Evolutionary conservation across 2,797 vertebrate genomes (phyloP).

Genomic region (Gymnoscopelus braueri): DNA sequence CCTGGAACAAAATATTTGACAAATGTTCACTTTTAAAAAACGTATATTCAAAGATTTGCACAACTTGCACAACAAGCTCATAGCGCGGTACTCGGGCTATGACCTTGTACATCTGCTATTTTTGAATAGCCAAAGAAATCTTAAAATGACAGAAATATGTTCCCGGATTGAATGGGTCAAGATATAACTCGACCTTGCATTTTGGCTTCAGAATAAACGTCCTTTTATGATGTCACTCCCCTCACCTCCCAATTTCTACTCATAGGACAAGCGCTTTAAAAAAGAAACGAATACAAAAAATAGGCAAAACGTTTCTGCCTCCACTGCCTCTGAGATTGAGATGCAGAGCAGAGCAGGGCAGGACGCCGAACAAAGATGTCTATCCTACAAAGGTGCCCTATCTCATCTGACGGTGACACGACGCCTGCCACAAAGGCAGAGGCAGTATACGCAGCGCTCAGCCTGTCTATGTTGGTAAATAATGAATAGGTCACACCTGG

Average conservation of each 20-base stretch:
- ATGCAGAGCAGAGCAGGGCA: constrained; percentile 23
- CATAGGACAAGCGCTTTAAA: not conserved
- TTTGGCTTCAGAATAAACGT: not conserved
- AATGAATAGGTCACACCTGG: constrained; percentile 78
- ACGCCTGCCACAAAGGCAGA: constrained; percentile 60
- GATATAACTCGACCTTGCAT: not conserved
- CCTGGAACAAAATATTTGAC: too few species aligned
- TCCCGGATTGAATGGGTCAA: too few species aligned
- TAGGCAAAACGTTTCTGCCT: constrained; percentile 7
- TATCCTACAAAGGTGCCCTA: constrained; percentile 70
- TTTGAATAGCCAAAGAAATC: too few species aligned
- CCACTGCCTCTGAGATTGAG: not conserved
- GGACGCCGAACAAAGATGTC: constrained; percentile 64
- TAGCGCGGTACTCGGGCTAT: too few species aligned
- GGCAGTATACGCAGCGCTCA: constrained; percentile 61
- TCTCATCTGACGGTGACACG: constrained; percentile 68
- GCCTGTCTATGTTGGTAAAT: constrained; percentile 70
- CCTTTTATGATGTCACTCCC: too few species aligned
- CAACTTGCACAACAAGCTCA: too few species aligned
- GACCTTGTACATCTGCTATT: too few species aligned
- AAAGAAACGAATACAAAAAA: not conserved
- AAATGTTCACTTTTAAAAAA: too few species aligned
- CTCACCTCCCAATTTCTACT: too few species aligned
- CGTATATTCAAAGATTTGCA: too few species aligned
- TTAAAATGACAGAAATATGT: too few species aligned